Base-by-base conservation (phyloP, 2,888 invertebrate species). In the Fragum sueziense region DNA sequence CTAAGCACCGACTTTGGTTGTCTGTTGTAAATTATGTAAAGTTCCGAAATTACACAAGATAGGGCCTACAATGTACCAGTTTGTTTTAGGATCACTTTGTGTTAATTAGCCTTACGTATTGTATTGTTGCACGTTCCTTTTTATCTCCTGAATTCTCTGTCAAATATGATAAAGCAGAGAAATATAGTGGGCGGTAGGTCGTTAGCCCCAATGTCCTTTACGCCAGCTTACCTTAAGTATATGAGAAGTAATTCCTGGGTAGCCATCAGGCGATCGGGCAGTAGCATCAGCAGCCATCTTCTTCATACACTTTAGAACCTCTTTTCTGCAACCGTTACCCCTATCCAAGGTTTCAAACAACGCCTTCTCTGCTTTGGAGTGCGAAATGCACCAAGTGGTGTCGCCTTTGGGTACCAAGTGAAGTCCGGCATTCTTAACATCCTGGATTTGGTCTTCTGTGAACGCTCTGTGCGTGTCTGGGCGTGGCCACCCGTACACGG, bases 321-420 rank as follows among this genome's bases (percentile, higher is more conserved):
- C 14, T 31, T 65, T 61, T 25, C 81, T 37, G 33, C 81, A 81
- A 11, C 72, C 72, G 70, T 81, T 77, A 0, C 73, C 77, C 4
- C 34, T 59, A 57, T 81, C 81, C 25, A 82, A 61, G 4, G n/a
- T 41, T 2, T 31, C 27, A 37, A 82, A 57, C 47, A 78, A 34
- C 14, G 41, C 67, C 31, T 62, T 75, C 37, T 72, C 81, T 17
- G 70, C 76, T 17, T 70, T 82, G 4, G 78, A 78, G 47, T 57
- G 59, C 2, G 81, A 82, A 4, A 73, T 33, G 33, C 65, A 25
- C 75, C 76, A 78, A 0, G 72, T 37, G 9, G 57, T 75, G 25
- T 78, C 72, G 9, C 72, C 72, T 62, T 82, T 82, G 22, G 81
- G 81, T 9, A 82, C 81, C 20, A 70, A 52, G 17, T 78, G 78